Percentiles rank a stretch among this genome's conserved stretches.
Evolutionary conservation across 2,888 invertebrate genomes (phyloP).

Genomic region (Lochmaea crataegi): DNA sequence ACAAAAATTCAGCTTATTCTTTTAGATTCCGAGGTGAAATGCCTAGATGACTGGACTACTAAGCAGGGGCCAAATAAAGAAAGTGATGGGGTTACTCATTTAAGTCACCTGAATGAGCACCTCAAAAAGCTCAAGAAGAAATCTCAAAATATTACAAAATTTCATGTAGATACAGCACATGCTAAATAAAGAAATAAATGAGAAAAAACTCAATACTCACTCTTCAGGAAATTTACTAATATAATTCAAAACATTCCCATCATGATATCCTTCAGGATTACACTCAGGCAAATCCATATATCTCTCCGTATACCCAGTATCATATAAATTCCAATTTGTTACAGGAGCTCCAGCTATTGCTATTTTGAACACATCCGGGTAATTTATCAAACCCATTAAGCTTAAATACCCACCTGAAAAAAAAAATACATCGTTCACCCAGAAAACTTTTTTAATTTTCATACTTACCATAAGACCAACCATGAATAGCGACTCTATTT

Average conservation of each 20-base stretch:
- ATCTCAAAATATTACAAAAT: too few species aligned
- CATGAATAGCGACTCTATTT: conserved; percentile 92
- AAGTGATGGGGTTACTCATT: too few species aligned
- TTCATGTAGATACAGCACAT: too few species aligned
- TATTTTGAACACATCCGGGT: conserved; percentile 93
- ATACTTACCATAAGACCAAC: conserved; percentile 94
- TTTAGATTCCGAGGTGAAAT: too few species aligned
- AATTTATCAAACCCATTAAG: conserved; percentile 91
- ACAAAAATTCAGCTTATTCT: too few species aligned
- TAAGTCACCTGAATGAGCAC: too few species aligned
- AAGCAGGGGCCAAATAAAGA: too few species aligned
- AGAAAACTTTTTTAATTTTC: too few species aligned
- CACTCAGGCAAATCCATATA: conserved; percentile 91
- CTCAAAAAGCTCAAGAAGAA: too few species aligned
- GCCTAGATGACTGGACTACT: too few species aligned
- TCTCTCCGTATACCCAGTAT: conserved; percentile 98
- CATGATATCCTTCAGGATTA: conserved; percentile 82
- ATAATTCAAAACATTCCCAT: conserved; percentile 87
- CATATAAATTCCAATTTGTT: conserved; percentile 96
- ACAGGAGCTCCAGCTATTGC: conserved; percentile 98
- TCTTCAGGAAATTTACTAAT: conserved; percentile 92
- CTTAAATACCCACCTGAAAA: conserved; percentile 88
- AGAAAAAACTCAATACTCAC: conserved; percentile 67
- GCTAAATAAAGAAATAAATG: background rate
- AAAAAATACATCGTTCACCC: background rate